These are phyloP conservation scores for Erethizon dorsatum DNA, from an alignment of 2,797 vertebrate genomes.

Conservation along the genomic window DNA sequence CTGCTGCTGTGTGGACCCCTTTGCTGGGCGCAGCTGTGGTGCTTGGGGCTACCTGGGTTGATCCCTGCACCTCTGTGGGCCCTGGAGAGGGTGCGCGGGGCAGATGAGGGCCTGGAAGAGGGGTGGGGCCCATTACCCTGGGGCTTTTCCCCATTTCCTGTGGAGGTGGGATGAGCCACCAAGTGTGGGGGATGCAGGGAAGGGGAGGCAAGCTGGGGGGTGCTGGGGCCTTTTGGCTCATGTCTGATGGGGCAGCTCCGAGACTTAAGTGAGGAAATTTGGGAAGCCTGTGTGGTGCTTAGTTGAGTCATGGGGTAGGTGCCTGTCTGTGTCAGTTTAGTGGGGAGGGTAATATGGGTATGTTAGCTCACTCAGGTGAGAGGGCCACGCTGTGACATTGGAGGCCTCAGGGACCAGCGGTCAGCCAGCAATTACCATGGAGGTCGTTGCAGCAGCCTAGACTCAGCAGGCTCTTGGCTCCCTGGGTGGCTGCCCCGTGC, in stretches of 20 bases:
- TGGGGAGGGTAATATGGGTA: not conserved
- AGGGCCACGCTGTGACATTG: not conserved
- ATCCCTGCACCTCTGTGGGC: not conserved
- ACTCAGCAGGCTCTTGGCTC: not conserved
- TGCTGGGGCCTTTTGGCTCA: not conserved
- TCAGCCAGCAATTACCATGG: not conserved
- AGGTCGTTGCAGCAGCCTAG: not conserved
- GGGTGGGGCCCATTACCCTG: not conserved
- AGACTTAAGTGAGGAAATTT: not conserved
- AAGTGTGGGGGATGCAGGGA: no score
- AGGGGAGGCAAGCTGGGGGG: no score
- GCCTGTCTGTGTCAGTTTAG: not conserved
- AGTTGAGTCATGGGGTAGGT: not conserved
- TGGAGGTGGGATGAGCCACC: not conserved
- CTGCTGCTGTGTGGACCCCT: not conserved
- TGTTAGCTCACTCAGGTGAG: not conserved
- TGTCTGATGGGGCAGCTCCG: accelerated
- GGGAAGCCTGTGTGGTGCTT: not conserved
- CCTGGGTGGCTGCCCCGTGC: not conserved
- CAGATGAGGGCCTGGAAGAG: not conserved
- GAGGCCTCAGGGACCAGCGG: no score
- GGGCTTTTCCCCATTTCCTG: accelerated
- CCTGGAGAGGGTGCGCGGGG: not conserved
- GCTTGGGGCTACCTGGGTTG: not conserved
- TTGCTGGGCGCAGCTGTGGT: no score